phyloP scores from a whole-genome alignment of 2,888 invertebrate species.

The Conchocele bisecta region DNA sequence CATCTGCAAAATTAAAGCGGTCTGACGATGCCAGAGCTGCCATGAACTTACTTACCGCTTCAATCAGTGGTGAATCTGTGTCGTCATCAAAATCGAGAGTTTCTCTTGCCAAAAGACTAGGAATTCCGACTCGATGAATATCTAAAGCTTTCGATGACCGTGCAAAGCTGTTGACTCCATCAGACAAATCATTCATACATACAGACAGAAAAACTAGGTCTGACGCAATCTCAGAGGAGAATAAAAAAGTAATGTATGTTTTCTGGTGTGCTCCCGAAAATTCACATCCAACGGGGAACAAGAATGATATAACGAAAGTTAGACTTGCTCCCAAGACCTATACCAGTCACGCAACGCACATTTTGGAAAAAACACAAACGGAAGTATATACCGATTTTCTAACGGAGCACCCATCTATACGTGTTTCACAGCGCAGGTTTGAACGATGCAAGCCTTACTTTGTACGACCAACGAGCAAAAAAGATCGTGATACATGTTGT shows the following conservation, averaged over 20 bases:
- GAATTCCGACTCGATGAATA: too few relatives aligned
- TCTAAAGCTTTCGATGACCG: too few relatives aligned
- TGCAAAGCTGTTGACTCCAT: too few relatives aligned
- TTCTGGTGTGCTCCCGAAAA: constrained; percentile 1
- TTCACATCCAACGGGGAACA: neutral
- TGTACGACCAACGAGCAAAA: neutral
- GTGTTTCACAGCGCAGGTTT: constrained; percentile 22
- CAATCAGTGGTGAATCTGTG: neutral
- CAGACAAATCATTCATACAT: too few relatives aligned
- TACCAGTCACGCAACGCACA: neutral
- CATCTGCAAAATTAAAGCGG: neutral
- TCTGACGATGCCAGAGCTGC: neutral
- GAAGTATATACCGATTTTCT: constrained; percentile 21
- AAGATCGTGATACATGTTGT: constrained; percentile 27
- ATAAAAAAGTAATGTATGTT: neutral
- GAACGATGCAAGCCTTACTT: constrained; percentile 25
- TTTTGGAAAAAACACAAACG: constrained; percentile 25
- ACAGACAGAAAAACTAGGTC: neutral
- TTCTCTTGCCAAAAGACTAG: neutral
- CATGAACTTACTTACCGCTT: neutral
- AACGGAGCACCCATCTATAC: constrained; percentile 9
- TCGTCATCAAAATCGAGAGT: too few relatives aligned
- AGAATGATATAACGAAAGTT: constrained; percentile 7
- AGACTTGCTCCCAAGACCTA: neutral
- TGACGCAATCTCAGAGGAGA: neutral